Evolutionary conservation across 2,888 invertebrate species (phyloP).

Genomic region (Andrena dorsata): DNA sequence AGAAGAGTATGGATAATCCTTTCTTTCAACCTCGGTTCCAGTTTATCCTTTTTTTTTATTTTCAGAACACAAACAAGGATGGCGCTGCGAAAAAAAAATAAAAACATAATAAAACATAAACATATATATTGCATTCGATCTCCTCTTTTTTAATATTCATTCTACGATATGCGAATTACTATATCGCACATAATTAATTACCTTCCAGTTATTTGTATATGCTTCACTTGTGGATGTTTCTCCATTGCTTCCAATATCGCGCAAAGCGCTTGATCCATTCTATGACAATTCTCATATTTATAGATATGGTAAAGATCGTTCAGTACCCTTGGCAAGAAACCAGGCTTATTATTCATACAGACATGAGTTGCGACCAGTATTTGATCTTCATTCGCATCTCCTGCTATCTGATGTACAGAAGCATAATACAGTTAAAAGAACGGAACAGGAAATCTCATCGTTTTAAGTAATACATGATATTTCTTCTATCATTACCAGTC

Average conservation of each 20-base stretch:
- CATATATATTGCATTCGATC: not conserved
- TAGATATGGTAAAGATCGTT: slow-evolving; percentile 96
- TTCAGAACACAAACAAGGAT: slow-evolving; percentile 98
- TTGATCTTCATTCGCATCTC: slow-evolving; percentile 96
- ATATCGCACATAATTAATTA: slow-evolving; percentile 80
- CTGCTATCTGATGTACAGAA: slow-evolving; percentile 89
- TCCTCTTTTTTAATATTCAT: not conserved
- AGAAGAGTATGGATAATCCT: slow-evolving; percentile 93
- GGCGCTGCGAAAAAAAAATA: slow-evolving; percentile 89
- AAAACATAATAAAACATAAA: no score
- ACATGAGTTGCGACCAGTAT: slow-evolving; percentile 93
- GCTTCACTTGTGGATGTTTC: slow-evolving; percentile 93
- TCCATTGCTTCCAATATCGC: slow-evolving; percentile 96
- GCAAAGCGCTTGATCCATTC: slow-evolving; percentile 91
- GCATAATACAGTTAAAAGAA: slow-evolving; percentile 9
- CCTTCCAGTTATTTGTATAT: slow-evolving; percentile 97
- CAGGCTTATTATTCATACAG: slow-evolving; percentile 93
- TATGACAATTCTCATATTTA: slow-evolving; percentile 92
- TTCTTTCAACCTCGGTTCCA: slow-evolving; percentile 91
- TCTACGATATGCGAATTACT: not conserved
- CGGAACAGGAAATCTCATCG: not conserved
- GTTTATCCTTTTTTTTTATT: slow-evolving; percentile 91
- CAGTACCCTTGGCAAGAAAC: slow-evolving; percentile 93
- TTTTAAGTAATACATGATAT: not conserved
- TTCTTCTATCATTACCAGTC: slow-evolving; percentile 87